phyloP scores from a whole-genome alignment of 37 sponge, comb jelly and placozoan genomes.

The Halisarca cf. caerulea region DNA sequence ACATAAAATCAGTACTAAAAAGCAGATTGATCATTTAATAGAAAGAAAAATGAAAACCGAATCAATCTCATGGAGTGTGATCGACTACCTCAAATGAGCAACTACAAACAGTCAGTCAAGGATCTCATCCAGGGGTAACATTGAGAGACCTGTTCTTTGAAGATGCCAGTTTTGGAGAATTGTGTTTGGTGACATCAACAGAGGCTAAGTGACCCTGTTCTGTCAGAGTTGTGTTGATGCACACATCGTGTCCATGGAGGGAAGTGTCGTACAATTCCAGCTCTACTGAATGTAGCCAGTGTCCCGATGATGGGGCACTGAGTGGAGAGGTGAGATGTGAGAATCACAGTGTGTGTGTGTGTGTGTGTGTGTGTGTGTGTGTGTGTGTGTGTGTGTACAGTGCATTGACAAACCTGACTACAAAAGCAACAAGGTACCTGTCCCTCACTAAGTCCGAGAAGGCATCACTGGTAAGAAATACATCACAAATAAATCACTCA shows the following conservation, averaged over 20 bases:
- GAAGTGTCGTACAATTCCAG: conserved; percentile 20
- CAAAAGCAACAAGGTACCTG: not conserved
- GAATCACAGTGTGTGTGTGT: conserved; percentile 14
- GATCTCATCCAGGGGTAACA: too few relatives aligned
- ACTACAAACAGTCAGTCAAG: too few relatives aligned
- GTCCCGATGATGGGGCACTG: not conserved
- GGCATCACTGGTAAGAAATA: not conserved
- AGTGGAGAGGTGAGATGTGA: not conserved
- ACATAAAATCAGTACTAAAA: too few relatives aligned
- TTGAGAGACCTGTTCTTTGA: too few relatives aligned
- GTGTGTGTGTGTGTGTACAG: conserved; percentile 22
- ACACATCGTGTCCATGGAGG: not conserved
- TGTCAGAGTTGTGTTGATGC: too few relatives aligned
- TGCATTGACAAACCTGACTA: conserved; percentile 14
- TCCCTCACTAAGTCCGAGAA: not conserved
- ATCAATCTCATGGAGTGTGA: too few relatives aligned
- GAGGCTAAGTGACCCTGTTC: too few relatives aligned
- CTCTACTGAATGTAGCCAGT: not conserved
- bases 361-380: conserved; percentile 23
- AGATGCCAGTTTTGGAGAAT: too few relatives aligned
- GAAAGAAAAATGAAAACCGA: too few relatives aligned
- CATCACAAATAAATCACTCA: not conserved
- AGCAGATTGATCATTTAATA: too few relatives aligned
- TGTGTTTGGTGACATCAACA: too few relatives aligned
- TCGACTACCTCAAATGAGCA: too few relatives aligned